A percentile compares a stretch with the other conserved stretches of the same genome.
Evolutionary conservation across 2,888 invertebrate genomes (phyloP).

Genomic region (Stenurella melanura): DNA sequence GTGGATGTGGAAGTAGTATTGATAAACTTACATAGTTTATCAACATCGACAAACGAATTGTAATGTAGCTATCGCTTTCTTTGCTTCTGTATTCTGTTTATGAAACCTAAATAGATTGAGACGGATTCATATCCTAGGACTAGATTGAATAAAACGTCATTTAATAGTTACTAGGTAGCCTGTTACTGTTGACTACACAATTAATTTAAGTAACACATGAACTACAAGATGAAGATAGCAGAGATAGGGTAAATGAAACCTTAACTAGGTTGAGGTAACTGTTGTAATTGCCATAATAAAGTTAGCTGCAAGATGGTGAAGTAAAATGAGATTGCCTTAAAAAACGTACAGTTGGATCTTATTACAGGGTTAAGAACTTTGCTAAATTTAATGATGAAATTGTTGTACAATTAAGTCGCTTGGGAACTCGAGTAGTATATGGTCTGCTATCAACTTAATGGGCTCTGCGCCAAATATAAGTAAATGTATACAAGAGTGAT

Average conservation of each 20-base stretch:
- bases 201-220: conserved; percentile 32
- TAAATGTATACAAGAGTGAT: not conserved
- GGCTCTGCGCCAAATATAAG: not conserved
- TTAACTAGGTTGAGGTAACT: conserved; percentile 45
- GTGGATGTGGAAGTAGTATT: too few species aligned
- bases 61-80: too few species aligned
- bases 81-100: too few species aligned
- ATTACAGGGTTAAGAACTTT: conserved; percentile 22
- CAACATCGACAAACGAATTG: too few species aligned
- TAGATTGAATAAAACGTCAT: too few species aligned
- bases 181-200: not conserved
- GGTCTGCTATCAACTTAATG: not conserved
- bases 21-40: too few species aligned
- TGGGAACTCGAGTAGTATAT: not conserved
- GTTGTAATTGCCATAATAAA: conserved; percentile 45
- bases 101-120: too few species aligned
- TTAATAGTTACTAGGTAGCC: too few species aligned
- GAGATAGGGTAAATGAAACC: conserved; percentile 33
- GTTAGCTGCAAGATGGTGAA: conserved; percentile 38
- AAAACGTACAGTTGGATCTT: conserved; percentile 13
- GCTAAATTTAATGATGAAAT: conserved; percentile 8
- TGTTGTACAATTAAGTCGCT: conserved; percentile 13
- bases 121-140: too few species aligned
- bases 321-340: conserved; percentile 41
- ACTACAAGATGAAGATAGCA: conserved; percentile 22